Conservation (phyloP, 2,113 vertebrate species). For the Triplophysa dalaica region DNA sequence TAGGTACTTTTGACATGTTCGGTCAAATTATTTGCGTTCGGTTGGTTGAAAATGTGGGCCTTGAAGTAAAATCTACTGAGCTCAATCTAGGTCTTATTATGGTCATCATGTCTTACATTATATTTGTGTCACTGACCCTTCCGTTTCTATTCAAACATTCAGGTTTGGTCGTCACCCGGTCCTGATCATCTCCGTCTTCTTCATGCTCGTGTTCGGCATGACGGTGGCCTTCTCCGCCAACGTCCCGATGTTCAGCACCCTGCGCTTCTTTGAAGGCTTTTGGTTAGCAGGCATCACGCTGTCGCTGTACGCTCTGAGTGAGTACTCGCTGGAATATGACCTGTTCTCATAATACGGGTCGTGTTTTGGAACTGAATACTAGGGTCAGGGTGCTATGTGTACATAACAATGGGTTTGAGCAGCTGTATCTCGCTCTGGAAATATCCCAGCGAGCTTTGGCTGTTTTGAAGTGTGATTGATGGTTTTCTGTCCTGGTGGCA, state of each 20-base stretch:
- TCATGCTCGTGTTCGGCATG: conserved; percentile 92
- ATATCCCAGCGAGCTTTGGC: neutral
- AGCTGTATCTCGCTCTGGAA: neutral
- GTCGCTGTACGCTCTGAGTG: conserved; percentile 88
- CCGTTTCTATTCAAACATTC: neutral
- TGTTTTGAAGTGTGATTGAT: neutral
- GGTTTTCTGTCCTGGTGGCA: neutral
- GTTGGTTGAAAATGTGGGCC: no score
- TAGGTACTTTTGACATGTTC: no score
- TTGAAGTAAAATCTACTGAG: no score
- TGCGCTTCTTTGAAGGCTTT: conserved; percentile 98
- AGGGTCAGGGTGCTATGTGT: conserved; percentile 5
- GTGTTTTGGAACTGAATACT: conserved; percentile 20
- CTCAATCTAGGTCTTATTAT: no score
- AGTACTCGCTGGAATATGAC: conserved; percentile 68
- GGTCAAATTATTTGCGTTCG: no score
- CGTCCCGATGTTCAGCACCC: conserved; percentile 97
- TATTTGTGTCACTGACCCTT: neutral
- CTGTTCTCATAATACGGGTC: neutral
- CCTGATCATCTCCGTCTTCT: conserved; percentile 86
- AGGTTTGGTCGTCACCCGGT: conserved; percentile 93
- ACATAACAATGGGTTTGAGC: neutral
- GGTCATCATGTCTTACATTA: no score
- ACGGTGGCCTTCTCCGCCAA: conserved; percentile 93
- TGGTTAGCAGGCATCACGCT: conserved; percentile 93